Base-by-base conservation (phyloP, 2,888 invertebrate species). In the Cyrtodaria siliqua region DNA sequence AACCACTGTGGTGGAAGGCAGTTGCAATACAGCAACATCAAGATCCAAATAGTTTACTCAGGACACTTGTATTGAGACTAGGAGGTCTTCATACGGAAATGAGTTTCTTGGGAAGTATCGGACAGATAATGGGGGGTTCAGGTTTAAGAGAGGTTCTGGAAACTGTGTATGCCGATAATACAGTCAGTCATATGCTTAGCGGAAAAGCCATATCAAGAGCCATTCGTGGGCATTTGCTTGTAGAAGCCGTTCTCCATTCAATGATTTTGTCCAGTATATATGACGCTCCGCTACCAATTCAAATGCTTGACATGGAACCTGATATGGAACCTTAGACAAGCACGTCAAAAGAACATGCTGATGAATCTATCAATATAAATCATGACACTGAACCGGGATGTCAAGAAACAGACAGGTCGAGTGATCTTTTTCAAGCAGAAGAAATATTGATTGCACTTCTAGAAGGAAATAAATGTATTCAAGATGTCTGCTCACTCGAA, bases 101-200 rank as follows among this genome's bases (percentile, higher is more conserved):
- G 83, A 84, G 82, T 50, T 87, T 82, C 47, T 49, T 86, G 27
- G 79, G 83, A 16, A 69, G 71, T 53, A 87, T 85, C 53, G 85
- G 84, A 12, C 70, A 69, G 52, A 14, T 74, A 20, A 86, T 84
- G 83, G 68, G 42, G 44, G 76, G 79, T 2, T 78, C 85, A 27
- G 83, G 84, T 16, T 68, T 87, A 20, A 29, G 63, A 33, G 85
- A 87, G 56, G 38, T 83, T 1, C 50, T 85, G 6, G 78, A 77
- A 44, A 49, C 59, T n/a, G 79, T 80, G 24, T 87, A 79, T 84
- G 83, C 82, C n/a, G 38, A 61, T 44, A 77, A 83, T 53, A 69
- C 81, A 16, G 84, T 87, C 8, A 49, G 47, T n/a, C 77, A 86
- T 27, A 83, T 83, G 64, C 50, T 86, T 20, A 67, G 57, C 62